Evolutionary conservation across 2,113 vertebrate species (phyloP).

Genomic region (Prolemur simus): DNA sequence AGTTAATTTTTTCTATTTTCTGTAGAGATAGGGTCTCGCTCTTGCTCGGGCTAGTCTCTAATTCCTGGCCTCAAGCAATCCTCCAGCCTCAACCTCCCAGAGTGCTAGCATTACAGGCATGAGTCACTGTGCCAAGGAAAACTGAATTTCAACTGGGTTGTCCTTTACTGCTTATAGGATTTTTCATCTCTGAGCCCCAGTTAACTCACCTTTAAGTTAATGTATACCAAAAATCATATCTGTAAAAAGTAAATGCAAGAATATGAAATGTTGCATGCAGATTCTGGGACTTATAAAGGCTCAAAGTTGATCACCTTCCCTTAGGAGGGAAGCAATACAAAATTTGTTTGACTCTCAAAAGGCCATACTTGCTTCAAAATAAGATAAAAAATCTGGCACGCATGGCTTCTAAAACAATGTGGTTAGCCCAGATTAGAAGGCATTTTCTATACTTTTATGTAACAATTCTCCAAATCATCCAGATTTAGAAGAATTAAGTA

Average conservation of each 20-base stretch:
- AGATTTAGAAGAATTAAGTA: conserved; percentile 1
- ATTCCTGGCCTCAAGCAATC: too few species aligned
- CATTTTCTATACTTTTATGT: neutral
- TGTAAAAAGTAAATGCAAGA: neutral
- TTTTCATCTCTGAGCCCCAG: neutral
- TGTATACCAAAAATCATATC: neutral
- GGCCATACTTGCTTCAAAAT: neutral
- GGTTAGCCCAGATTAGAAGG: neutral
- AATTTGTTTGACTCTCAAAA: neutral
- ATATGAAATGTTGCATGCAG: neutral
- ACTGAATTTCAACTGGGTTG: neutral
- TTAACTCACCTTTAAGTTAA: neutral
- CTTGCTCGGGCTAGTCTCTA: too few species aligned
- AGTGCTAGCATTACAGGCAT: too few species aligned
- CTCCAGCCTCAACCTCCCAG: too few species aligned
- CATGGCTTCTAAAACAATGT: neutral
- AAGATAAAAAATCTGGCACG: neutral
- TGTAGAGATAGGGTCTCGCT: too few species aligned
- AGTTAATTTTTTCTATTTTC: too few species aligned
- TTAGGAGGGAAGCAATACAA: neutral
- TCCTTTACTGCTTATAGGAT: neutral
- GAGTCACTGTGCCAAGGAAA: neutral
- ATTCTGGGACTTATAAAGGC: neutral
- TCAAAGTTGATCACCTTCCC: neutral
- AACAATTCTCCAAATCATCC: neutral